Evolutionary conservation across 2,113 vertebrate species (phyloP), one percentile per base, ranked within the genome.

Genomic region (Crotalus helleri): DNA sequence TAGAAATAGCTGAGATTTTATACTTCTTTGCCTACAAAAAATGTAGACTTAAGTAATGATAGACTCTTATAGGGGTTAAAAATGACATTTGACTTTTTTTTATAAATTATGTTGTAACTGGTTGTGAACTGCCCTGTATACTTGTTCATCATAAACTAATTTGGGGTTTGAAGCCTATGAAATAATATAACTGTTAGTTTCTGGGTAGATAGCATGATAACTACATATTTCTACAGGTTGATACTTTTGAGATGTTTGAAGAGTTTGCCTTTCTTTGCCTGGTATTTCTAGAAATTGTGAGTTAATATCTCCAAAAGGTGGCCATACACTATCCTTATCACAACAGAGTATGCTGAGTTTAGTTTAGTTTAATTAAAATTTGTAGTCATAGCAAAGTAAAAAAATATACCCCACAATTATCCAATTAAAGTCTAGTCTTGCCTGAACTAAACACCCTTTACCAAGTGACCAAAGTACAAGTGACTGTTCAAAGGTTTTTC

Each of bases 1-100:
- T 90, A 88, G 92, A 64, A 92, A 88, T 93, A 90, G 91, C 3
- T 87, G 57, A 46, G 5, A 46, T 89, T 91, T 88, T 64, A 88
- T 93, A 93, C 26, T 21, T 49, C 44, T 87, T 59, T 44, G 29
- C 85, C 0, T 87, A 89, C 49, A 13, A 4, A 87, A 90, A 95
- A 91, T 95, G 91, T 88, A 55, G 51, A 74, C 57, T 51, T 54
- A 29, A 87, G 44, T 59, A 74, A 74, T 3, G 44, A 53, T 55
- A 92, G 24, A 51, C 23, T 2, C 13, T 33, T 17, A 74, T 17
- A 17, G 2, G n/a, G n/a, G n/a, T n/a, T 74, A 13, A 33, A 33
- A 7, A 74, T 74, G 64, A 33, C 64, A 33, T n/a, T 74, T 74
- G n/a, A 33, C 64, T 33, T 33, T 33, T 51, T 54, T 74, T 74